Conservation (phyloP, 2,888 invertebrate species). For the Drosophila heteroneura region DNA sequence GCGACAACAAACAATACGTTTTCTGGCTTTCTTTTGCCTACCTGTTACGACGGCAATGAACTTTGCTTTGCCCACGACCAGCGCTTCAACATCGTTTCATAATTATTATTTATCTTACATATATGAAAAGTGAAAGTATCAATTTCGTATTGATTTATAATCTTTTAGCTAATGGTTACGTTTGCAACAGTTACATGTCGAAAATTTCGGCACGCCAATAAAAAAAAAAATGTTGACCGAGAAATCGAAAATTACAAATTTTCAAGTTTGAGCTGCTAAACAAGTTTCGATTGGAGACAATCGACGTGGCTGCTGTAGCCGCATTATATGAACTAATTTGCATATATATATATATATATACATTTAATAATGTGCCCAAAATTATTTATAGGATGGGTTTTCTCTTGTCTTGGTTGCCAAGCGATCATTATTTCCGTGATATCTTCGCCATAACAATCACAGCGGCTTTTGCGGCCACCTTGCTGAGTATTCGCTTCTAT, state of each 20-base stretch:
- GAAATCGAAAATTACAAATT: slow-evolving; percentile 21
- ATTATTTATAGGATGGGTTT: slow-evolving; percentile 82
- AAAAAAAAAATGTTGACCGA: slow-evolving; percentile 10
- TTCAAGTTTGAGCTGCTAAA: slow-evolving; percentile 39
- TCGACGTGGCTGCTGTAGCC: slow-evolving; percentile 21
- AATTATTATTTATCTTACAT: slow-evolving; percentile 39
- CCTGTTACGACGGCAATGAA: slow-evolving; percentile 66
- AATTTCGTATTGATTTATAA: slow-evolving; percentile 29
- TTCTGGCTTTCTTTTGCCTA: slow-evolving; percentile 67
- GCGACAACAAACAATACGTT: slow-evolving; percentile 12
- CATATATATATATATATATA: slow-evolving; percentile 51
- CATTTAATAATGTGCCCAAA: slow-evolving; percentile 39
- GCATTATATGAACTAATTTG: slow-evolving; percentile 65
- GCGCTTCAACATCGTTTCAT: slow-evolving; percentile 55
- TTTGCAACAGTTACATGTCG: slow-evolving; percentile 18
- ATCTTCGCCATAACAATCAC: slow-evolving; percentile 71
- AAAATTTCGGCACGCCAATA: slow-evolving; percentile 10
- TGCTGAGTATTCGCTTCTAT: slow-evolving; percentile 83
- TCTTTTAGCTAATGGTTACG: slow-evolving; percentile 19
- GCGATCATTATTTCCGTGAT: slow-evolving; percentile 77
- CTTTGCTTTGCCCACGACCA: slow-evolving; percentile 47
- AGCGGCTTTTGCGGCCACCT: slow-evolving; percentile 78
- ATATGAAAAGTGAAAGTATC: slow-evolving; percentile 60
- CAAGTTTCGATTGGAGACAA: slow-evolving; percentile 54
- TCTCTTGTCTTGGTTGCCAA: slow-evolving; percentile 75